Evolutionary conservation across 1,140 invertebrate species (phyloP), one percentile per base, ranked within the genome.

Genomic region (Penaeus vannamei): DNA sequence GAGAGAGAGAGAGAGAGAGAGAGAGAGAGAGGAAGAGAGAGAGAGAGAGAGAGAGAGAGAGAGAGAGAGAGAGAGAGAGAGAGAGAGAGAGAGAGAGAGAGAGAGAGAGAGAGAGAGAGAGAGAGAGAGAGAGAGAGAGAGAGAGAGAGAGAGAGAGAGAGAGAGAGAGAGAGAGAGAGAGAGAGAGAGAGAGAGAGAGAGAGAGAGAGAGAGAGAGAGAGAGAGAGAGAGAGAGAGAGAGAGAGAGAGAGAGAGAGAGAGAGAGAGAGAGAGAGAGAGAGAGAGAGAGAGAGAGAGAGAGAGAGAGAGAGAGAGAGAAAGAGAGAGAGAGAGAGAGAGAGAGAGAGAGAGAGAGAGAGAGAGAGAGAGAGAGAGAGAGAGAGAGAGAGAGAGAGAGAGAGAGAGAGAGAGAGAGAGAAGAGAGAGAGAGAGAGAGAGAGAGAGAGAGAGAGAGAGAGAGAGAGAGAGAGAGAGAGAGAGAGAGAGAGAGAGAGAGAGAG

Each of bases 351-450:
- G 17, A 26, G 69, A n/a, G 17, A 36, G 69, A 26, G 12, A 32
- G 69, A 76, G 5, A 76, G 69, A 76, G 26, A 76, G 69, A 76
- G 12, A 76, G 22, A 76, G 12, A 26, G n/a, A n/a, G 26, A 26
- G 69, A 76, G 8, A 36, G 72, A 76, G 72, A 76, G 72, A 76
- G 72, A 76, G 72, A 76, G 29, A 76, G 72, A 76, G 72, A 76
- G 72, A 76, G 72, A 76, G 72, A 76, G 72, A 76, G 1, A 26
- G n/a, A 72, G 32, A 14, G 32, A 72, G n/a, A 72, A 19, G 14
- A n/a, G 23, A 29, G 66, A 72, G 17, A 72, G 23, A 72, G 17
- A 72, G 23, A n/a, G 2, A n/a, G 1, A 72, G 2, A 8, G 8
- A 22, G 66, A 8, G 66, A 72, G 66, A 72, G 69, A 72, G n/a